Evolutionary conservation across 2,888 invertebrate genomes (phyloP).

Genomic region (Anaspis maculata): DNA sequence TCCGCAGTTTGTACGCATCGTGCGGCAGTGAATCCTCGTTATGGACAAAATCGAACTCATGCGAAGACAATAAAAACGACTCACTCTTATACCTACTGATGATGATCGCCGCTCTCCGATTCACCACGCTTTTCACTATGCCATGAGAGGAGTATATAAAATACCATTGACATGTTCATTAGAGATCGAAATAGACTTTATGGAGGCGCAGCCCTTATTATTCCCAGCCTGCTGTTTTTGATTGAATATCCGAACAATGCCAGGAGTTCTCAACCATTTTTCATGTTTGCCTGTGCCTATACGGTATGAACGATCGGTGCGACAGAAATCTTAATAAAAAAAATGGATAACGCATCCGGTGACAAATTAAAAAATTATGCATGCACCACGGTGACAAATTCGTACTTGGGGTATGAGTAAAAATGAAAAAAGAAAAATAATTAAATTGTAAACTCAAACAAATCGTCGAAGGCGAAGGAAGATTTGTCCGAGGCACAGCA

Average conservation of each 20-base stretch:
- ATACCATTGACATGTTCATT: slow-evolving; percentile 25
- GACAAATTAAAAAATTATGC: slow-evolving; percentile 14
- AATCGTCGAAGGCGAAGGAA: slow-evolving; percentile 11
- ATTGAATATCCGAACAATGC: slow-evolving; percentile 18
- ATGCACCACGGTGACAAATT: neutral
- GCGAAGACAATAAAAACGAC: too few relatives aligned
- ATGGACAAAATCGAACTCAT: too few relatives aligned
- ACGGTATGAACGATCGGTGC: too few relatives aligned
- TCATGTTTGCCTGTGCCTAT: too few relatives aligned
- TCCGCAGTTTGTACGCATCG: too few relatives aligned
- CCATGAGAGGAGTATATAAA: slow-evolving; percentile 19
- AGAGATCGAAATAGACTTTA: slow-evolving; percentile 19
- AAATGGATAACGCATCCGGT: too few relatives aligned
- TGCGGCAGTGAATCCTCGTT: too few relatives aligned
- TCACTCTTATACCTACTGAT: too few relatives aligned
- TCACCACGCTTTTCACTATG: slow-evolving; percentile 33
- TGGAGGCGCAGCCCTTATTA: slow-evolving; percentile 1
- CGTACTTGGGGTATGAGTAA: slow-evolving; percentile 8
- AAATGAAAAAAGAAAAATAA: slow-evolving; percentile 7
- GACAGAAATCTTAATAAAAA: too few relatives aligned
- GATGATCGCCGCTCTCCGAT: too few relatives aligned
- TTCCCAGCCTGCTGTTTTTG: slow-evolving; percentile 19
- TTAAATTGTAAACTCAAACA: slow-evolving; percentile 15
- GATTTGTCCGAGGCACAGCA: slow-evolving; percentile 10
- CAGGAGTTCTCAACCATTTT: too few relatives aligned